Conservation (phyloP, 2,113 vertebrate species). For the Rafetus swinhoei region DNA sequence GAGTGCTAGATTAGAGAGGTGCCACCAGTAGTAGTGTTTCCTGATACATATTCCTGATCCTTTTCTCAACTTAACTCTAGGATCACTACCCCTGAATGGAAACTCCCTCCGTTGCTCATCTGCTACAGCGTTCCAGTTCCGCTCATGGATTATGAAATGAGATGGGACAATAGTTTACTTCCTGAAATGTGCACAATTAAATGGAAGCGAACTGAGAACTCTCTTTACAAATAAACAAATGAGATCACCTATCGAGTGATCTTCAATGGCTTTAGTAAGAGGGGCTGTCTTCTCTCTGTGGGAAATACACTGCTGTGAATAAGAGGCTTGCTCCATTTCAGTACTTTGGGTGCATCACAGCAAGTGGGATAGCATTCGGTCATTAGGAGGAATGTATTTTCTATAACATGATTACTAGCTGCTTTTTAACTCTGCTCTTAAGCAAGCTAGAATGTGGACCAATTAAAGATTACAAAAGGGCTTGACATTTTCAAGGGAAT, state of each 20-base stretch:
- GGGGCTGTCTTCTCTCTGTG: background rate
- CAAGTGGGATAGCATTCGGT: background rate
- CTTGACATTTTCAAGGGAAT: background rate
- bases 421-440: background rate
- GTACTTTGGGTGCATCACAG: background rate
- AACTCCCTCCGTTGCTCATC: fast-evolving
- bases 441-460: background rate
- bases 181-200: conserved; percentile 52
- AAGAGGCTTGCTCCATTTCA: background rate
- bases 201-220: conserved; percentile 56
- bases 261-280: background rate
- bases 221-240: conserved; percentile 50
- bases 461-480: background rate
- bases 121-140: background rate
- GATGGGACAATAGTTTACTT: conserved; percentile 35
- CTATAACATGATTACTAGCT: background rate
- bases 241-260: conserved; percentile 34
- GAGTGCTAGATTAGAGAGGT: too few species aligned
- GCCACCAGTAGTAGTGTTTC: background rate
- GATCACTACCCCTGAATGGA: background rate
- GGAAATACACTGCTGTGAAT: background rate
- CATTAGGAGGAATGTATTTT: background rate
- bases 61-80: background rate
- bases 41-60: background rate
- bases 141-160: background rate